Evolutionary conservation across 2,888 invertebrate species (phyloP).

Genomic region (Plemyria rubiginata): DNA sequence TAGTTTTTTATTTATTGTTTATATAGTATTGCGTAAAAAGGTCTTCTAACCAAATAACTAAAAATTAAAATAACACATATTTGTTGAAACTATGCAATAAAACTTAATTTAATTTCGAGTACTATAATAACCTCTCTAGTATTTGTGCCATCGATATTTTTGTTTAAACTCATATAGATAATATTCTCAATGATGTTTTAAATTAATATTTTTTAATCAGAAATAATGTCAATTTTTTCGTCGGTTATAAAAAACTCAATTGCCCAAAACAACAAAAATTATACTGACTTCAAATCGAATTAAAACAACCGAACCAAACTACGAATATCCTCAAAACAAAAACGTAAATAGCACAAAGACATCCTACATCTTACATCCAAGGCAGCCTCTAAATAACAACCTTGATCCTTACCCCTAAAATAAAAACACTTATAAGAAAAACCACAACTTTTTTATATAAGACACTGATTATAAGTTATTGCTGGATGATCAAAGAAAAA

Average conservation of each 20-base stretch:
- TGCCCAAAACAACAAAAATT: too few species aligned
- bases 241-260: too few species aligned
- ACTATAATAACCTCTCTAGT: conserved; percentile 44
- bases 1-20: too few species aligned
- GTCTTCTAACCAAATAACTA: conserved; percentile 5
- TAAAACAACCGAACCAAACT: too few species aligned
- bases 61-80: conserved; percentile 1
- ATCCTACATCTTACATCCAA: conserved; percentile 14
- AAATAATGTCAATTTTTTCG: too few species aligned
- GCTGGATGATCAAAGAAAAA: conserved; percentile 47
- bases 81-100: neutral
- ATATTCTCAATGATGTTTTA: too few species aligned
- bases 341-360: conserved; percentile 15
- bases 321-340: neutral
- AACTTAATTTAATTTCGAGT: conserved; percentile 50
- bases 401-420: conserved; percentile 52
- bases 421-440: conserved; percentile 57
- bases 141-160: conserved; percentile 38
- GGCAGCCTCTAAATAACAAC: conserved; percentile 30
- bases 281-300: too few species aligned
- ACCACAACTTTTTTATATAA: conserved; percentile 71
- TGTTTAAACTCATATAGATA: neutral
- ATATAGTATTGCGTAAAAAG: conserved; percentile 1
- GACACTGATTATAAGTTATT: conserved; percentile 73
- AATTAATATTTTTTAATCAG: too few species aligned